Evolutionary conservation across 2,888 invertebrate genomes (phyloP).

Genomic region (Stenotaenia linearis): DNA sequence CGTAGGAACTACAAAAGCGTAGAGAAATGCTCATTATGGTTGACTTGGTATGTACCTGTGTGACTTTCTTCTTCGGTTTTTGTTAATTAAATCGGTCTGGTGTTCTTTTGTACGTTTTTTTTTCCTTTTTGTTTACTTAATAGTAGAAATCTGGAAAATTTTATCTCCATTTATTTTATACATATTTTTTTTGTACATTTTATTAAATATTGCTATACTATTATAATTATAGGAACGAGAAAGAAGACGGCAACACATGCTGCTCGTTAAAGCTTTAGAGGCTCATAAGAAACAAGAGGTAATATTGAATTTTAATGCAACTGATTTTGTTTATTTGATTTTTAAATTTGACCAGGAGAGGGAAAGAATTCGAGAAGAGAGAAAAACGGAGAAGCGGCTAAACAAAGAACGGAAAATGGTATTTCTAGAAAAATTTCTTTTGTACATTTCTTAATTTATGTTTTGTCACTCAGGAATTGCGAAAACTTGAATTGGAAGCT

Average conservation of each 20-base stretch:
- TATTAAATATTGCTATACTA: not conserved
- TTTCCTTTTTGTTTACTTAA: not conserved
- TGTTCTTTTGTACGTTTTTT: not conserved
- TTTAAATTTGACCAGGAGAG: slow-evolving; percentile 42
- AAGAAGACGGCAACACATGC: slow-evolving; percentile 81
- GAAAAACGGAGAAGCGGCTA: slow-evolving; percentile 63
- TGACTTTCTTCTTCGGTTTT: not conserved
- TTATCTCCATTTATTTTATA: too few species aligned
- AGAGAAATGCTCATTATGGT: slow-evolving; percentile 75
- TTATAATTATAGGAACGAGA: slow-evolving; percentile 65
- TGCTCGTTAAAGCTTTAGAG: slow-evolving; percentile 80
- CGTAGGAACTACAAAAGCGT: slow-evolving; percentile 84
- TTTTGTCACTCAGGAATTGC: slow-evolving; percentile 53
- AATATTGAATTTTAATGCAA: slow-evolving; percentile 28
- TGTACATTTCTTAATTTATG: too few species aligned
- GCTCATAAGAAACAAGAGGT: slow-evolving; percentile 77
- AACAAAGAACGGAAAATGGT: slow-evolving; percentile 64
- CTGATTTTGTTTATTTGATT: not conserved
- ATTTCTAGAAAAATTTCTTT: too few species aligned
- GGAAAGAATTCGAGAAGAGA: slow-evolving; percentile 70
- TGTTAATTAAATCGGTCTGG: not conserved
- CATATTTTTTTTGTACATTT: too few species aligned
- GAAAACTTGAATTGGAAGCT: slow-evolving; percentile 60
- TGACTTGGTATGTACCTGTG: slow-evolving; percentile 61
- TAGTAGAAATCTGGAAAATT: too few species aligned